Evolutionary conservation across 2,888 invertebrate species (phyloP).

Genomic region (Meteorus cinctellus): DNA sequence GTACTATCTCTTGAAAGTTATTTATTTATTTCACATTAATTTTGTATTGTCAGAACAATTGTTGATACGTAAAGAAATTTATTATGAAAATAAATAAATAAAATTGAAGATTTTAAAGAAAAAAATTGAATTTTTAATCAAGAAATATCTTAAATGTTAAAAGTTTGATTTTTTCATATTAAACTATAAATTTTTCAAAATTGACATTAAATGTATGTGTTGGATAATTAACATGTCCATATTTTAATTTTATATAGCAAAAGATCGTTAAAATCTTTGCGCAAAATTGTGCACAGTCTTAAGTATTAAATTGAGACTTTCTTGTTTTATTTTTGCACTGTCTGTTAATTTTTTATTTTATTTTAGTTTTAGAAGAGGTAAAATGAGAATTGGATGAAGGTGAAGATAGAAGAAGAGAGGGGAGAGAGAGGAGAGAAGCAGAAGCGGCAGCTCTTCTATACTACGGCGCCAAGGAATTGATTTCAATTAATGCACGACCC

Average conservation of each 20-base stretch:
- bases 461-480: constrained; percentile 58
- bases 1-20: no score
- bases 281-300: background rate
- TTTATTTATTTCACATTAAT: no score
- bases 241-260: constrained; percentile 1
- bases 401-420: background rate
- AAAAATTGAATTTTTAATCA: no score
- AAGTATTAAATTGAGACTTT: background rate
- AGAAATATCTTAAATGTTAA: background rate
- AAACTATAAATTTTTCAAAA: constrained; percentile 31
- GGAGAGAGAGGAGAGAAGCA: constrained; percentile 7
- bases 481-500: constrained; percentile 57
- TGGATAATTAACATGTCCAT: constrained; percentile 52
- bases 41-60: no score
- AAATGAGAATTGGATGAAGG: background rate
- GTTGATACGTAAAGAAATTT: background rate
- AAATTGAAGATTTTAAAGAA: background rate
- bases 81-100: background rate
- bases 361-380: background rate
- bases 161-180: no score
- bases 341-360: background rate
- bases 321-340: background rate
- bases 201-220: constrained; percentile 47
- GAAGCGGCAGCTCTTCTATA: constrained; percentile 46
- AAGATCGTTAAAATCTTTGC: constrained; percentile 46